Conservation (phyloP, 2,797 vertebrate genomes). For the Pangasius mekongensis region DNA sequence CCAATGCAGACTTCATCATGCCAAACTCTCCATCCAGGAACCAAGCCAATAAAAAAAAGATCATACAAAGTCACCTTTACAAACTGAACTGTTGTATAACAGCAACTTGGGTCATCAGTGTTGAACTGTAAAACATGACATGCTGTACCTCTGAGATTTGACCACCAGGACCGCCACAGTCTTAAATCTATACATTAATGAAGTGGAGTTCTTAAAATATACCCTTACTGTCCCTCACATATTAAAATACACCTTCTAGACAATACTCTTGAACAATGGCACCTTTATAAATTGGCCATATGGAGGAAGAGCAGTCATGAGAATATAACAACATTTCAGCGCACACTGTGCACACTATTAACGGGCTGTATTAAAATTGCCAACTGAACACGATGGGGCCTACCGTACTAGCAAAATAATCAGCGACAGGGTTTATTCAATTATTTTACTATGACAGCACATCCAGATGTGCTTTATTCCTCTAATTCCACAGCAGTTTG, state of each 20-base stretch:
- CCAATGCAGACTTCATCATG: slow-evolving; percentile 66
- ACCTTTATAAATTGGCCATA: background rate
- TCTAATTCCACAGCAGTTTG: background rate
- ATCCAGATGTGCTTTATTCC: background rate
- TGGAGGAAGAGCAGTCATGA: background rate
- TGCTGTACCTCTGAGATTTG: background rate
- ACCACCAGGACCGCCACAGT: background rate
- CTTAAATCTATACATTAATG: background rate
- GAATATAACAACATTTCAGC: background rate
- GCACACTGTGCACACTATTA: background rate
- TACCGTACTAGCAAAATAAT: background rate
- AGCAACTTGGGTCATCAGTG: background rate
- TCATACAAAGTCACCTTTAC: slow-evolving; percentile 29
- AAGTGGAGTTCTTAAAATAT: background rate
- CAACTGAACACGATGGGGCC: background rate
- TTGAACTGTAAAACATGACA: background rate
- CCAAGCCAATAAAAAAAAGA: slow-evolving; percentile 17
- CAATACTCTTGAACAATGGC: background rate
- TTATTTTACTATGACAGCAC: background rate
- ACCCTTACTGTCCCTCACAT: background rate
- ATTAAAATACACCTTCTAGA: background rate
- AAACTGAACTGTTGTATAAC: slow-evolving; percentile 9
- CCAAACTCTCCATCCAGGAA: slow-evolving; percentile 27
- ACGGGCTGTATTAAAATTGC: background rate
- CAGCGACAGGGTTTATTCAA: too few relatives aligned